Conservation (phyloP, 2,888 invertebrate species). For the Celastrina argiolus region DNA sequence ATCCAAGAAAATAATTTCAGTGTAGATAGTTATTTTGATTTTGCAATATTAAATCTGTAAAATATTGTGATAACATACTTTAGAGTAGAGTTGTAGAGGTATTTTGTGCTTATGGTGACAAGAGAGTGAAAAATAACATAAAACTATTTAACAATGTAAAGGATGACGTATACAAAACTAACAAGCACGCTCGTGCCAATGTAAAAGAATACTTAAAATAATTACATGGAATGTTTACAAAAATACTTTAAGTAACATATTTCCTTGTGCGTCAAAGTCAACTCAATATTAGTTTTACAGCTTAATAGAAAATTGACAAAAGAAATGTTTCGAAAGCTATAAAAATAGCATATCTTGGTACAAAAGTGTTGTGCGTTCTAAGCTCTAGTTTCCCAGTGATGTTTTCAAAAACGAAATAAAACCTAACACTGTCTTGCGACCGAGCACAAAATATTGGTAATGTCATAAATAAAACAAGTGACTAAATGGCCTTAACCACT, state of each 20-base stretch:
- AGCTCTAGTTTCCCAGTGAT: conserved; percentile 11
- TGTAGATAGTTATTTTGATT: neutral
- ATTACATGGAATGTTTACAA: conserved; percentile 21
- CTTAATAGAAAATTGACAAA: neutral
- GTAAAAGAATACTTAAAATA: conserved; percentile 20
- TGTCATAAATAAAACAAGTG: conserved; percentile 24
- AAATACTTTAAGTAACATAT: neutral
- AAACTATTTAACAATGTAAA: neutral
- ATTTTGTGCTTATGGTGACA: conserved; percentile 16
- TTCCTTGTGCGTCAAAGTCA: neutral
- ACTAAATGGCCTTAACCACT: conserved; percentile 37
- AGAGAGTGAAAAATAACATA: neutral
- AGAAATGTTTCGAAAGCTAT: neutral
- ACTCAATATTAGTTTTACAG: neutral
- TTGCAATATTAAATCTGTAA: neutral
- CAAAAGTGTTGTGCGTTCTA: conserved; percentile 6
- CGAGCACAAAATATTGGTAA: conserved; percentile 1
- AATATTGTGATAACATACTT: neutral
- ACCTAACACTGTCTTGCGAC: neutral
- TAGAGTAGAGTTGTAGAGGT: neutral
- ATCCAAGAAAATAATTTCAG: neutral
- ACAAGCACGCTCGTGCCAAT: neutral
- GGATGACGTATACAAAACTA: neutral
- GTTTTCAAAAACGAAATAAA: neutral
- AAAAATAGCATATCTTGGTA: neutral